These are phyloP conservation scores for Odontamblyopus rebecca DNA, from an alignment of 2,797 vertebrate genomes.

Conservation along the genomic window DNA sequence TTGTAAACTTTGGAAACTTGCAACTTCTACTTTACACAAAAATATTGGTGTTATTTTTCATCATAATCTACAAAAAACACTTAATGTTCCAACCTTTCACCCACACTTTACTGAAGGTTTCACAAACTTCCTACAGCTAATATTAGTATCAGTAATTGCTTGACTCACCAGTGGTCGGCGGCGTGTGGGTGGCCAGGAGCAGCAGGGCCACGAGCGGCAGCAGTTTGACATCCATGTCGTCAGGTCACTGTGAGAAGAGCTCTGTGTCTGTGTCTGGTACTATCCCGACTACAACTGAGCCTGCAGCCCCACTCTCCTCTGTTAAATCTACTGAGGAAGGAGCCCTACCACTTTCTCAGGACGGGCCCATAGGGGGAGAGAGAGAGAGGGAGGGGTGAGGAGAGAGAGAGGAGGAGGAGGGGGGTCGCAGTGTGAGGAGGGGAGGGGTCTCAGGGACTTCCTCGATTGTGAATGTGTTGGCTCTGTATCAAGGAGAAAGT, in stretches of 20 bases:
- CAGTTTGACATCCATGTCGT: constrained; percentile 86
- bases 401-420: constrained; percentile 37
- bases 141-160: accelerated
- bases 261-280: constrained; percentile 56
- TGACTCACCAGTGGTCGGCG: constrained; percentile 81
- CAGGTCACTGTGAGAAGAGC: constrained; percentile 17
- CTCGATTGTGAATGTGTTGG: constrained; percentile 80
- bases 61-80: background rate
- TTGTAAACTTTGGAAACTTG: background rate
- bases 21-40: background rate
- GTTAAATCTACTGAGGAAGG: constrained; percentile 72
- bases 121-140: background rate
- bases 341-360: constrained; percentile 76
- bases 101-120: background rate
- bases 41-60: background rate
- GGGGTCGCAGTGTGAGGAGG: constrained; percentile 41
- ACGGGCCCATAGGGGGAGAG: constrained; percentile 53
- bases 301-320: constrained; percentile 54
- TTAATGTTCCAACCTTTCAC: background rate
- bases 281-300: constrained; percentile 73
- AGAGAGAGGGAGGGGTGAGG: constrained; percentile 43
- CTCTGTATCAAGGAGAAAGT: constrained; percentile 71
- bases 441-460: constrained; percentile 74
- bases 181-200: constrained; percentile 73
- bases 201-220: constrained; percentile 80